Base-by-base conservation (phyloP, 2,888 invertebrate species). In the Pheosia gnoma region DNA sequence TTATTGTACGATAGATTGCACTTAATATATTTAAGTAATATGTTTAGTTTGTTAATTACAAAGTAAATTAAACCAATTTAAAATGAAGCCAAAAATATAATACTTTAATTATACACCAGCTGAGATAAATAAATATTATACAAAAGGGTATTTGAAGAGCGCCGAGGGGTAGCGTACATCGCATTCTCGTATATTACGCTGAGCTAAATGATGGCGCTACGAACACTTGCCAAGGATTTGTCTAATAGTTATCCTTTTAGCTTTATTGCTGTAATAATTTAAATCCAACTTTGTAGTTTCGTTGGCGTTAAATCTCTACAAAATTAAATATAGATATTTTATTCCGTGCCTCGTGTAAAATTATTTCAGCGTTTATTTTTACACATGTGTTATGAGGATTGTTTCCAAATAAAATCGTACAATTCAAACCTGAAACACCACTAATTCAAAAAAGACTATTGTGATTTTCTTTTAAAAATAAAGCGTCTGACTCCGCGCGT, bases 281-380 rank as follows among this genome's bases (percentile, higher is more conserved):
- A 4, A 52, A 53, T 59, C 51, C 36, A 64, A 61, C 36, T 61
- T 55, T 36, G 45, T 4, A 58, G 47, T 70, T 54, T 55, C 58
- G 54, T 65, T 60, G 59, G 61, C 62, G n/a, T 37, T 13, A 9
- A 38, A 7, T 13, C 56, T 65, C 49, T 47, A 59, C 43, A 39
- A 52, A 51, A 51, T 51, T 51, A 51, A 51, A 53, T 51, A 38
- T 53, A 57, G 41, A 54, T 63, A 47, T 59, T 58, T 62, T 11
- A 51, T 36, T 58, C n/a, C 25, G 3, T 49, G n/a, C 43, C 7
- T 9, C 1, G 9, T 9, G 43, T 43, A 43, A 43, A 43, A 9
- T 43, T 9, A 9, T 43, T 43, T 43, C 8, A 9, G 43, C 3
- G 8, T 43, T 10, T 9, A 8, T 43, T 9, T 3, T 43, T 43